Base-by-base conservation (phyloP, 2,113 vertebrate genomes). In the Strix uralensis region DNA sequence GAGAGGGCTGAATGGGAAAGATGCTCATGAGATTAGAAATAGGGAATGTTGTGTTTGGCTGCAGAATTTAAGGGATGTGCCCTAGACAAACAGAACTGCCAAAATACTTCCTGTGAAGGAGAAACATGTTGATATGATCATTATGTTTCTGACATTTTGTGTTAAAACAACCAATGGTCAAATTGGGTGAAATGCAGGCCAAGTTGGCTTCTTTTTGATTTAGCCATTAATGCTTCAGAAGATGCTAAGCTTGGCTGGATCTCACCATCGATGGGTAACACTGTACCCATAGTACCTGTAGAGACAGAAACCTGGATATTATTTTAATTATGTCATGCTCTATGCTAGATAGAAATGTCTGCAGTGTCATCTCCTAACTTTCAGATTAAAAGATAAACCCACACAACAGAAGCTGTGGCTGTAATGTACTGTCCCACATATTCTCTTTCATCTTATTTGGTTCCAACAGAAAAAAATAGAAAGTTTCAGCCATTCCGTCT, bases 381-480 rank as follows among this genome's bases (percentile, higher is more conserved):
- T 22, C n/a, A 71, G 34, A 49, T 32, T 46, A 52, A 65, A 66
- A 86, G n/a, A 78, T 13, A 65, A 82, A 36, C 22, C 9, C 18
- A 23, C 38, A 36, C 17, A 26, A 13, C 46, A 78, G 58, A 65
- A 81, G 40, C 26, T 82, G 26, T 63, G 49, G 62, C 29, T 65
- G 29, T 15, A 65, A 65, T 21, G 12, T 29, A 1, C 1, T n/a
- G 11, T n/a, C 44, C 57, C 9, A 36, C 7, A 0, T n/a, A 47
- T 5, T 59, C 22, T 25, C 8, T 25, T 86, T 49, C 36, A 15
- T 27, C 20, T 62, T 69, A 34, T 38, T 44, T 44, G 23, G 9
- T 38, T 44, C 20, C 63, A 57, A 88, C 9, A 57, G 15, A 8
- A n/a, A 63, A 77, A 62, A 36, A 2, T 14, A 10, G 14, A 46